Percentiles rank a stretch among this genome's conserved stretches.
Conservation (phyloP, 2,113 vertebrate species). For the Aldabrachelys gigantea region DNA sequence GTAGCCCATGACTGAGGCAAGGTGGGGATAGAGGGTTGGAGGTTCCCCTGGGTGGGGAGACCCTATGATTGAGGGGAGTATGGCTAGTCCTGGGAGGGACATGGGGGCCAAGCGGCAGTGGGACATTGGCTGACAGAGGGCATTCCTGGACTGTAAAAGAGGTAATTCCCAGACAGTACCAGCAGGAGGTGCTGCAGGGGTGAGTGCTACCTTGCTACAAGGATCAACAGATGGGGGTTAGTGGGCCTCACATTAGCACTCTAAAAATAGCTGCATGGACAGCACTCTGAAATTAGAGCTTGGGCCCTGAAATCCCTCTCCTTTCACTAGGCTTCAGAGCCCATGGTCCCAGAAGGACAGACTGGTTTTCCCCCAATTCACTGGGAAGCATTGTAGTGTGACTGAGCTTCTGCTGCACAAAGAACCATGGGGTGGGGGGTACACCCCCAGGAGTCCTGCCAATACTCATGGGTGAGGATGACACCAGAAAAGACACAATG, state of each 20-base stretch:
- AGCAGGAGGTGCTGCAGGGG: too few relatives aligned
- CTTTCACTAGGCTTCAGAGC: neutral
- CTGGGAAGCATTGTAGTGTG: neutral
- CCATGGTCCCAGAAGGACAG: neutral
- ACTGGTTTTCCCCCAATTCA: neutral
- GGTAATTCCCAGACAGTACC: too few relatives aligned
- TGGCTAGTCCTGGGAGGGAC: too few relatives aligned
- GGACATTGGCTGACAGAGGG: too few relatives aligned
- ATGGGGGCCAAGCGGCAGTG: too few relatives aligned
- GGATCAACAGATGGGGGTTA: neutral
- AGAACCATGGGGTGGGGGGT: neutral
- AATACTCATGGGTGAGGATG: neutral
- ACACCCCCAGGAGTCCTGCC: neutral
- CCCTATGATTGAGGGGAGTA: too few relatives aligned
- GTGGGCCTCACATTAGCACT: too few relatives aligned
- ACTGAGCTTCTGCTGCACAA: neutral
- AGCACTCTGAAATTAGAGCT: neutral
- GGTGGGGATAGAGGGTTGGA: too few relatives aligned
- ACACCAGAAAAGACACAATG: neutral
- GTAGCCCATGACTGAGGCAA: too few relatives aligned
- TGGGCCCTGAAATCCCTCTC: neutral
- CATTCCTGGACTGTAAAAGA: too few relatives aligned
- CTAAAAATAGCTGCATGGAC: neutral
- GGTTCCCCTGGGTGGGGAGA: too few relatives aligned
- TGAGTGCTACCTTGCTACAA: too few relatives aligned